Percentiles rank a stretch among this genome's conserved stretches.
phyloP scores from a whole-genome alignment of 2,797 vertebrate genomes.

The Rousettus madagascariensis region DNA sequence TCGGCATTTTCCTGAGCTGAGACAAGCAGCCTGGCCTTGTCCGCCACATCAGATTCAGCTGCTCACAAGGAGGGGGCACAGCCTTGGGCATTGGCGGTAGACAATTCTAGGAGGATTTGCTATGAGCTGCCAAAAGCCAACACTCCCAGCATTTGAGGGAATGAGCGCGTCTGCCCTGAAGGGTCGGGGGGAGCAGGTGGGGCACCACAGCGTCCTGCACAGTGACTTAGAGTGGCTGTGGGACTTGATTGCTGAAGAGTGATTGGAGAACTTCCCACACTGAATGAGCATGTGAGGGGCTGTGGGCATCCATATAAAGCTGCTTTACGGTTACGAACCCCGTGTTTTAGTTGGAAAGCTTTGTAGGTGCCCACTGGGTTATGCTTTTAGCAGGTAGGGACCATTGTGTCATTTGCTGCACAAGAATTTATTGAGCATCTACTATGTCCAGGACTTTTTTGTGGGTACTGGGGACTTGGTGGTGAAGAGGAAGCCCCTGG shows the following conservation, averaged over 20 bases:
- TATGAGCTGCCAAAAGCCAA: neutral
- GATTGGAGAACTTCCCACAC: neutral
- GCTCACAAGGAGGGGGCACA: too few species aligned
- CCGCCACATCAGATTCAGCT: neutral
- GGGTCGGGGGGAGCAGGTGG: neutral
- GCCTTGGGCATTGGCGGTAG: neutral
- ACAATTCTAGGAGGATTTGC: neutral
- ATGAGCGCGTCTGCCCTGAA: fast-evolving
- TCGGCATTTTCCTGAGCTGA: neutral
- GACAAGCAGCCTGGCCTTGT: neutral
- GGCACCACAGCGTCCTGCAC: fast-evolving
- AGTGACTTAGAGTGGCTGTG: neutral
- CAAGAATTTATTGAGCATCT: neutral
- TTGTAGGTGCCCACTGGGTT: neutral
- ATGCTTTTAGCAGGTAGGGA: too few species aligned
- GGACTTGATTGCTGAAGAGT: neutral
- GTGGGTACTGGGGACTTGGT: neutral
- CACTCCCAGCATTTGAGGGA: neutral
- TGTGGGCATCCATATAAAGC: fast-evolving
- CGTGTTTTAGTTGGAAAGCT: neutral
- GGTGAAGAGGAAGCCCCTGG: neutral
- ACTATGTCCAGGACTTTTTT: neutral
- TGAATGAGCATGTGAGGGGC: fast-evolving
- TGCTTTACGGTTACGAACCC: neutral
- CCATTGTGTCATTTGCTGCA: neutral